Base-by-base conservation (phyloP, 2,113 vertebrate genomes). In the Dryoscopus gambensis region DNA sequence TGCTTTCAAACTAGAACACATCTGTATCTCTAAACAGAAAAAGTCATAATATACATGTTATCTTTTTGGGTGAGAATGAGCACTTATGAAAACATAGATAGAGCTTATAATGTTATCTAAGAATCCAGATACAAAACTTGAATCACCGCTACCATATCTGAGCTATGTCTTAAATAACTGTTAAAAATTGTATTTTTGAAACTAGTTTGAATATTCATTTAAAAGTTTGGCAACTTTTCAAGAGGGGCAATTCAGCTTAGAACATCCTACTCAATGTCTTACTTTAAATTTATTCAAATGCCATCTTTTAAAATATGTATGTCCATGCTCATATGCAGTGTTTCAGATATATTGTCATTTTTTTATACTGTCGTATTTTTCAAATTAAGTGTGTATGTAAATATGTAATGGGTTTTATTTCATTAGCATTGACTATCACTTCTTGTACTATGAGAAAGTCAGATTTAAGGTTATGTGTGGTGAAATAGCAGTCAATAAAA, bases 401-500 rank as follows among this genome's bases (percentile, higher is more conserved):
- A 67, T 84, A 40, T 35, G 20, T 52, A 52, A 11, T 40, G 78
- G 55, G 20, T 53, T 79, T 11, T 15, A 70, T 90, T 60, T 95
- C 33, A 74, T 84, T 90, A 90, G 11, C 37, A 82, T 91, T 83
- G 44, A 7, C 31, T 60, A 24, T 86, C 35, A 63, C 42, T 94
- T 91, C 55, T 91, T 94, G 31, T 73, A 65, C 65, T 93, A 70
- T 16, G 14, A 95, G 30, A 91, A 78, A 92, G 31, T 87, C 49
- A 95, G 52, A 57, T 79, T 90, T 91, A 75, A 93, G 87, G 15
- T 70, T 67, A 70, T n/a, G 5, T 85, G 49, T 16, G 28, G 53
- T 95, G 70, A 94, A 94, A 90, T 77, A 92, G 44, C n/a, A 80
- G 53, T 28, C 87, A 96, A 94, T 46, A 92, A 40, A 79, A 82